phyloP scores from a whole-genome alignment of 2,113 vertebrate species.

The Malurus cyaneus region DNA sequence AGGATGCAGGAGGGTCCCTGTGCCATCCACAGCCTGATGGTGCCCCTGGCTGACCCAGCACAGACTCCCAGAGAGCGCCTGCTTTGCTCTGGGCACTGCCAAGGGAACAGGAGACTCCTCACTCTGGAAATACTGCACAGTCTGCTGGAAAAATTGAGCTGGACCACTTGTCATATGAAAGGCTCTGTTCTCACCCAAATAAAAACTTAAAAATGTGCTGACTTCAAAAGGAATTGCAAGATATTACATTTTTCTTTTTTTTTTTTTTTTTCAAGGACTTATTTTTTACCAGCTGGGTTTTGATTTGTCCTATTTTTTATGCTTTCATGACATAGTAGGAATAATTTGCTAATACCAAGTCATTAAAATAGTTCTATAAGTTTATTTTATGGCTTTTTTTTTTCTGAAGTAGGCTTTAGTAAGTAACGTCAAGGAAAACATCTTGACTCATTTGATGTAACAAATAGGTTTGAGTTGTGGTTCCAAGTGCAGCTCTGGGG shows the following conservation, averaged over 20 bases:
- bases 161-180: neutral
- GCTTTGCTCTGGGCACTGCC: neutral
- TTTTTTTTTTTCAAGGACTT: neutral
- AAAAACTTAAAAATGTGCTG: neutral
- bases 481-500: neutral
- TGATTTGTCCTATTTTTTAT: neutral
- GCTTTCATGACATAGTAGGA: neutral
- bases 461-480: neutral
- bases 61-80: neutral
- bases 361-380: neutral
- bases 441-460: neutral
- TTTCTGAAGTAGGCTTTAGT: neutral
- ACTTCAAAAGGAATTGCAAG: neutral
- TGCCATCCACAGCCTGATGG: neutral
- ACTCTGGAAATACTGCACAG: neutral
- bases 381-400: neutral
- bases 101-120: neutral
- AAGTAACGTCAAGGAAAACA: neutral
- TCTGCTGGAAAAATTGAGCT: slow-evolving; percentile 25
- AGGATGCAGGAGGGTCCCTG: neutral
- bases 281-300: neutral
- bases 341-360: neutral
- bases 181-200: slow-evolving; percentile 3
- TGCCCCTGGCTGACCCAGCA: neutral
- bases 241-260: neutral